These are phyloP conservation scores for Zelleria hepariella DNA, from an alignment of 2,888 invertebrate genomes.

Conservation along the genomic window DNA sequence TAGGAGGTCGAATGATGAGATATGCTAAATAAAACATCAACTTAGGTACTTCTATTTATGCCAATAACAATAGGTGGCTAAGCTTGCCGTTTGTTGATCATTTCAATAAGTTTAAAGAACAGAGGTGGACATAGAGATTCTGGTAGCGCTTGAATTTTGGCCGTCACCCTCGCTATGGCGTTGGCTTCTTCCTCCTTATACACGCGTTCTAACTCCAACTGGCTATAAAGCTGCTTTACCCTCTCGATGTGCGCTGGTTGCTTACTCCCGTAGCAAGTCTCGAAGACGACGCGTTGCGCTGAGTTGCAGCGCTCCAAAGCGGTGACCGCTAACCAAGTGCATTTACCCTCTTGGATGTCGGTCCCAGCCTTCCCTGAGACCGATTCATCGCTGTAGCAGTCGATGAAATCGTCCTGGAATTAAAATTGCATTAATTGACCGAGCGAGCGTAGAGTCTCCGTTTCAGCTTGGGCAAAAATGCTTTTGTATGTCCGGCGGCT, in stretches of 20 bases:
- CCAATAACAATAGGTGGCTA: constrained; percentile 2
- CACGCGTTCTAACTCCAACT: constrained; percentile 74
- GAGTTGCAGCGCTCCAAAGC: constrained; percentile 78
- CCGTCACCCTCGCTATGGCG: constrained; percentile 75
- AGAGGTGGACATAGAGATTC: constrained; percentile 78
- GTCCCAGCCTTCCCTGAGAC: constrained; percentile 12
- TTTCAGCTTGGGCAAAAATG: no score
- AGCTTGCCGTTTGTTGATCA: constrained; percentile 66
- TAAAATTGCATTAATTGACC: no score
- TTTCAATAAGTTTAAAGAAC: constrained; percentile 79
- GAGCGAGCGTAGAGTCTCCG: no score
- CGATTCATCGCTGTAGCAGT: constrained; percentile 87
- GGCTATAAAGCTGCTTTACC: constrained; percentile 35
- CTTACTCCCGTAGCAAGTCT: constrained; percentile 75
- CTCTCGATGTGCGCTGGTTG: constrained; percentile 69
- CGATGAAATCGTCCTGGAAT: constrained; percentile 84
- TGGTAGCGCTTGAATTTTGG: constrained; percentile 80
- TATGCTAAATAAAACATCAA: no score
- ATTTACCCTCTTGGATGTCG: constrained; percentile 78
- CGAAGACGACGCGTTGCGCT: constrained; percentile 74
- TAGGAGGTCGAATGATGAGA: no score
- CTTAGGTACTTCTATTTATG: no score
- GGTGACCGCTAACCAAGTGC: constrained; percentile 86
- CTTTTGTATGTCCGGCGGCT: no score
- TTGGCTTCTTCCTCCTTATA: constrained; percentile 35